Base-by-base conservation (phyloP, 2,113 vertebrate genomes). In the Chlamydotis undulata region DNA sequence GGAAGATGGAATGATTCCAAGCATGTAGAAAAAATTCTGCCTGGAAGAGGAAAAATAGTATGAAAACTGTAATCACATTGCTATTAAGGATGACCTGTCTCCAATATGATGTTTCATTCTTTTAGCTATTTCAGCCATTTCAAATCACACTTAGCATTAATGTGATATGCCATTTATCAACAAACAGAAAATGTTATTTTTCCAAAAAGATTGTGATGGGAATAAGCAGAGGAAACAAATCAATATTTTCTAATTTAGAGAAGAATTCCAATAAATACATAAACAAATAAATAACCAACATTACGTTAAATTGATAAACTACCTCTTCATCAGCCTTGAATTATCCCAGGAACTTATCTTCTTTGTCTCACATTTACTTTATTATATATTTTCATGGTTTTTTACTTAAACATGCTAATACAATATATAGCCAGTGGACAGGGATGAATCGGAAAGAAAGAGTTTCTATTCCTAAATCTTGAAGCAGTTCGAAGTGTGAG, bases 1-100 rank as follows among this genome's bases (percentile, higher is more conserved):
- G 35, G 67, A 84, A 92, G 91, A 84, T 82, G 50, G 50, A 90
- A 83, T 45, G 24, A 60, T 89, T 96, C 70, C 67, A 96, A 95
- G 49, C 59, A 45, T 52, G 64, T 37, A 85, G 80, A 95, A 91
- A 39, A 93, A 93, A 88, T 67, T 22, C 60, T 89, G n/a, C 50
- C 77, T 49, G 37, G 86, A 89, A 87, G 18, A 74, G 41, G 59
- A 90, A 70, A 83, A 68, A n/a, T 6, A 35, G 28, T 31, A 50
- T 50, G 37, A 89, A 91, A 93, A 79, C 35, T 57, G 21, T 43
- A 93, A 86, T 74, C 8, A 16, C 35, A 14, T 29, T 61, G 12
- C 21, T 82, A 19, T 79, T 89, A 94, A 83, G 52, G 68, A 64
- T 65, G 60, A 64, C 29, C 60, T n/a, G 21, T 87, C 39, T 92